Evolutionary conservation across 2,888 invertebrate genomes (phyloP).

Genomic region (Drosophila emarginata): DNA sequence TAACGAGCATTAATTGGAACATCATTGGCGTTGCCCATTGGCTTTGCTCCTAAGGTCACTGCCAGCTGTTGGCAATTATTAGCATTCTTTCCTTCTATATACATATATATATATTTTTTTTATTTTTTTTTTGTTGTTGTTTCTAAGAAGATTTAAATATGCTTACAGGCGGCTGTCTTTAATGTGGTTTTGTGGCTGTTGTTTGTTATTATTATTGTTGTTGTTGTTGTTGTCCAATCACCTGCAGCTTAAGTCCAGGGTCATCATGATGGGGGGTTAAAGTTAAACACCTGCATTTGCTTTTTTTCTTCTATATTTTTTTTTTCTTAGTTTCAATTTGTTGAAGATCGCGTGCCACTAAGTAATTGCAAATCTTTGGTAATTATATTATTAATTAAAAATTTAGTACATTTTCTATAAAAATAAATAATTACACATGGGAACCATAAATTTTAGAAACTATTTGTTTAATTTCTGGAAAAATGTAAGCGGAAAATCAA

Average conservation of each 20-base stretch:
- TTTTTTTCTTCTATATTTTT: constrained; percentile 19
- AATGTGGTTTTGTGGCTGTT: constrained; percentile 28
- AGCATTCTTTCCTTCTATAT: constrained; percentile 13
- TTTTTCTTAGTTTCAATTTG: constrained; percentile 14
- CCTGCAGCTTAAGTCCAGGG: constrained; percentile 58
- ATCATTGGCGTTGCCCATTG: constrained; percentile 47
- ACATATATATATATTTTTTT: no score
- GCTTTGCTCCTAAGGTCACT: constrained; percentile 9
- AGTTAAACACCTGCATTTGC: constrained; percentile 59
- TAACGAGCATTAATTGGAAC: constrained; percentile 62
- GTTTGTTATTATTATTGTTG: not conserved
- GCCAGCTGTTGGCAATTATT: constrained; percentile 23
- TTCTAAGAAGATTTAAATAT: constrained; percentile 24
- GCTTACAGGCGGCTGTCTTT: constrained; percentile 26
- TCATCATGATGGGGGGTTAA: constrained; percentile 24
- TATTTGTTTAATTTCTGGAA: not conserved
- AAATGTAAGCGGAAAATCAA: no score
- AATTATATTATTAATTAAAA: not conserved
- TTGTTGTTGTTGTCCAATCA: not conserved
- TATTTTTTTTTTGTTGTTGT: not conserved
- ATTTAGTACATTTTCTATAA: not conserved
- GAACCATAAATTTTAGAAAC: not conserved
- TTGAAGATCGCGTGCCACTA: constrained; percentile 25
- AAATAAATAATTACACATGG: not conserved
- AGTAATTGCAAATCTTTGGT: constrained; percentile 3